These are phyloP conservation scores for Eupelmus urozonus DNA, from an alignment of 2,888 invertebrate genomes.

Conservation along the genomic window DNA sequence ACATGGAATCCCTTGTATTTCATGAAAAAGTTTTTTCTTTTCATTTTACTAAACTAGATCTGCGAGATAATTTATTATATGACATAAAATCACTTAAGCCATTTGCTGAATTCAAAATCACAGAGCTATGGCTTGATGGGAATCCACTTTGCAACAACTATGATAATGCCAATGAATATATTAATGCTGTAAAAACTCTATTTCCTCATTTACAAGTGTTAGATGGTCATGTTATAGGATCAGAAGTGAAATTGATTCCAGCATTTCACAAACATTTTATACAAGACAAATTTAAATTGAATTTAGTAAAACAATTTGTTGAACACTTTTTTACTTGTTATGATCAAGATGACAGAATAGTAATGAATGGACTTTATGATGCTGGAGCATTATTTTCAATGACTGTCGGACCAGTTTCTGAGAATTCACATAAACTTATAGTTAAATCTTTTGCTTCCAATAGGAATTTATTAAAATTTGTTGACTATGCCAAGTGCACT, in stretches of 20 bases:
- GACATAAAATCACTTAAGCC: conserved; percentile 68
- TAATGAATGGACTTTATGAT: conserved; percentile 73
- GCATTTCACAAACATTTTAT: conserved; percentile 66
- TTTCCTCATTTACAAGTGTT: conserved; percentile 72
- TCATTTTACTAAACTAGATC: conserved; percentile 69
- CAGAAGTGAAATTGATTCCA: conserved; percentile 67
- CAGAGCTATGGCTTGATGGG: conserved; percentile 74
- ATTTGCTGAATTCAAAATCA: conserved; percentile 72
- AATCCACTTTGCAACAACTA: conserved; percentile 73
- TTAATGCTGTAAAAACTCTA: conserved; percentile 67
- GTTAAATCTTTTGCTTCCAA: conserved; percentile 70
- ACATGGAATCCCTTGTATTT: conserved; percentile 65
- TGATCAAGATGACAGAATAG: conserved; percentile 72
- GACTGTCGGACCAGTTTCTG: conserved; percentile 69
- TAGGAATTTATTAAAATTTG: conserved; percentile 74
- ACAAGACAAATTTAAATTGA: conserved; percentile 65
- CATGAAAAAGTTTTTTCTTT: conserved; percentile 71
- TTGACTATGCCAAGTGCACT: conserved; percentile 74
- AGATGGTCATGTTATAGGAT: conserved; percentile 71
- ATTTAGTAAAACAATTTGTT: conserved; percentile 72
- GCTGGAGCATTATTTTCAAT: conserved; percentile 72
- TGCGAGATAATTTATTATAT: conserved; percentile 70
- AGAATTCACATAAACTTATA: conserved; percentile 70
- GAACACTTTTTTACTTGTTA: conserved; percentile 72
- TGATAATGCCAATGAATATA: conserved; percentile 67